These are phyloP conservation scores for Thryonomys swinderianus DNA, from an alignment of 2,113 vertebrate genomes.

Conservation along the genomic window DNA sequence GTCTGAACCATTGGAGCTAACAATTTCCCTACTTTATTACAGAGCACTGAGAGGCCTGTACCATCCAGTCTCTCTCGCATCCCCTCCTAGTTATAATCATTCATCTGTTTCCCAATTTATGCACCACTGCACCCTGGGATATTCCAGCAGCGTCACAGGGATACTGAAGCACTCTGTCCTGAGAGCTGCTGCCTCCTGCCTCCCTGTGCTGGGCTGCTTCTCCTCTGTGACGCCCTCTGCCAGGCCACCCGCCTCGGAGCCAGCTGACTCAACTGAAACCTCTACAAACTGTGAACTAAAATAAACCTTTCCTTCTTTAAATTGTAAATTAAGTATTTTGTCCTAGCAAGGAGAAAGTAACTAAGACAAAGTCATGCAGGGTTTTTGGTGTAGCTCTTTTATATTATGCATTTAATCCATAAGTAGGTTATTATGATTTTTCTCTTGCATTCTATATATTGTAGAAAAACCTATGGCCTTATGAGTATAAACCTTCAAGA, in stretches of 20 bases:
- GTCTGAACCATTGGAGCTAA: not conserved
- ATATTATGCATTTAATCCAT: not conserved
- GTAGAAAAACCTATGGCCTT: not conserved
- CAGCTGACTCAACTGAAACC: not conserved
- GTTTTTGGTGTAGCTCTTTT: not conserved
- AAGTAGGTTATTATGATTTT: not conserved
- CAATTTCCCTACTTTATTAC: not conserved
- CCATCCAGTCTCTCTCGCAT: not conserved
- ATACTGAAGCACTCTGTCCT: not conserved
- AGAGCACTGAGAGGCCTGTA: not conserved
- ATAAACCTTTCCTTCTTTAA: not conserved
- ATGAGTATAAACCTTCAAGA: not conserved
- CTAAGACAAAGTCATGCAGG: not conserved
- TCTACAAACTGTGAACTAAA: not conserved
- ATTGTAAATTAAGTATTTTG: not conserved
- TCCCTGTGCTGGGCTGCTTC: not conserved
- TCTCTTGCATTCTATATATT: not conserved
- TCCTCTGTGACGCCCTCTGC: not conserved
- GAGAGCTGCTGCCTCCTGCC: not conserved
- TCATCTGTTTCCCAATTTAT: not conserved
- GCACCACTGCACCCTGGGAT: not conserved
- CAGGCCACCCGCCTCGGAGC: not conserved
- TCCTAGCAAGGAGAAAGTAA: not conserved
- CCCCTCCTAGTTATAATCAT: not conserved
- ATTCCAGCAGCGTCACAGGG: not conserved